Conservation (phyloP, 2,888 invertebrate species). For the Troides aeacus region DNA sequence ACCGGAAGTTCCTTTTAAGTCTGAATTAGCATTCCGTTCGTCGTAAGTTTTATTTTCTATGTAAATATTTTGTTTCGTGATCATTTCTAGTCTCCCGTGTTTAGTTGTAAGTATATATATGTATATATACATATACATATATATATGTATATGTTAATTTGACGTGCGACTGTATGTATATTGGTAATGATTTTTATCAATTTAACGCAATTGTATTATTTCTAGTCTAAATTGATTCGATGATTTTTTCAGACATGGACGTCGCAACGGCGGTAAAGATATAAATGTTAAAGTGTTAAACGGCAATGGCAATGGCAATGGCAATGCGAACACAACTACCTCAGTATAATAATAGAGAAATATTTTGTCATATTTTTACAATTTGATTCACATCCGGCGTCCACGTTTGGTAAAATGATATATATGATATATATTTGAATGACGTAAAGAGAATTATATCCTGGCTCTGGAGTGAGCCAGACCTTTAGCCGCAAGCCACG, state of each 20-base stretch:
- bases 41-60: conserved; percentile 15
- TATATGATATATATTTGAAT: conserved; percentile 41
- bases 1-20: conserved; percentile 32
- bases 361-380: conserved; percentile 31
- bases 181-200: conserved; percentile 57
- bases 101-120: conserved; percentile 27
- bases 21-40: conserved; percentile 24
- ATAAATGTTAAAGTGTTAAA: conserved; percentile 32
- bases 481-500: conserved; percentile 51
- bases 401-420: conserved; percentile 61
- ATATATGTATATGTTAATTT: conserved; percentile 15
- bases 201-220: conserved; percentile 63
- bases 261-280: conserved; percentile 38
- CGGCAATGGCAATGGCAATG: neutral
- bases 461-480: conserved; percentile 73
- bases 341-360: conserved; percentile 34
- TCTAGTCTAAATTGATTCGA: conserved; percentile 76
- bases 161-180: conserved; percentile 70
- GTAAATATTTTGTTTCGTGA: conserved; percentile 26
- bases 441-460: conserved; percentile 73
- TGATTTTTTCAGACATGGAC: conserved; percentile 62
- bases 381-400: conserved; percentile 36
- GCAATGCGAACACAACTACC: conserved; percentile 31
- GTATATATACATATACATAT: too few relatives aligned
- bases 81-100: conserved; percentile 34